phyloP scores from a whole-genome alignment of 2,113 vertebrate species.

The Siniperca chuatsi region DNA sequence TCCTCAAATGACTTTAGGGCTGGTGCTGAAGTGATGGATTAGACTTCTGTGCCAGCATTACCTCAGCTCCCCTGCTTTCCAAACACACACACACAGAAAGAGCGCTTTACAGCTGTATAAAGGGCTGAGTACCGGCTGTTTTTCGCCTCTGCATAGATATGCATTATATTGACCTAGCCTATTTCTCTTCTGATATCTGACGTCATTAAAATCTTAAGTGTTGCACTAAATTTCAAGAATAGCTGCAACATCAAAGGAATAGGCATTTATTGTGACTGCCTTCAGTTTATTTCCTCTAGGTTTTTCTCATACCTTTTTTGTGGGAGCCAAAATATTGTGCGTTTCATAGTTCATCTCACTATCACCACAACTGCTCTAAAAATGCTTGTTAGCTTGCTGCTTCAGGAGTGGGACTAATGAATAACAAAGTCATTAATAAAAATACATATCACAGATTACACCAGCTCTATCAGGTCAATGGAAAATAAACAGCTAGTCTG shows the following conservation, averaged over 20 bases:
- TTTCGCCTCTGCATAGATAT: slow-evolving; percentile 37
- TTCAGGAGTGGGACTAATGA: background rate
- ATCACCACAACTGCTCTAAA: background rate
- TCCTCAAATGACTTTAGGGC: slow-evolving; percentile 53
- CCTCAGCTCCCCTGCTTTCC: slow-evolving; percentile 74
- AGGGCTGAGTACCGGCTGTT: slow-evolving; percentile 23
- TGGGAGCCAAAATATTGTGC: background rate
- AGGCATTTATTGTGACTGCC: background rate
- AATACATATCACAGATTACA: background rate
- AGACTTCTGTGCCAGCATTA: slow-evolving; percentile 69
- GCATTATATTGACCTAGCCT: slow-evolving; percentile 40
- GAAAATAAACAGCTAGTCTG: background rate
- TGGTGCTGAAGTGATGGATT: slow-evolving; percentile 73
- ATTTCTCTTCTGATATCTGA: slow-evolving; percentile 37
- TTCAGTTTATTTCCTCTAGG: slow-evolving; percentile 28
- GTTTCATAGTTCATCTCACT: background rate
- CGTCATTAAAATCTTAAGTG: slow-evolving; percentile 43
- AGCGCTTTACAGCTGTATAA: slow-evolving; percentile 55
- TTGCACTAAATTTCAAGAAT: slow-evolving; percentile 43
- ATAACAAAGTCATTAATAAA: background rate
- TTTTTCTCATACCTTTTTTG: background rate
- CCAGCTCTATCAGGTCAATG: background rate
- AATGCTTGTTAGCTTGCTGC: background rate
- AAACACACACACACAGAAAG: slow-evolving; percentile 23
- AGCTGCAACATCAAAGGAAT: slow-evolving; percentile 13